Percentiles rank a stretch among this genome's conserved stretches.
Evolutionary conservation across 2,888 invertebrate genomes (phyloP).

Genomic region (Calameuta pallipes): DNA sequence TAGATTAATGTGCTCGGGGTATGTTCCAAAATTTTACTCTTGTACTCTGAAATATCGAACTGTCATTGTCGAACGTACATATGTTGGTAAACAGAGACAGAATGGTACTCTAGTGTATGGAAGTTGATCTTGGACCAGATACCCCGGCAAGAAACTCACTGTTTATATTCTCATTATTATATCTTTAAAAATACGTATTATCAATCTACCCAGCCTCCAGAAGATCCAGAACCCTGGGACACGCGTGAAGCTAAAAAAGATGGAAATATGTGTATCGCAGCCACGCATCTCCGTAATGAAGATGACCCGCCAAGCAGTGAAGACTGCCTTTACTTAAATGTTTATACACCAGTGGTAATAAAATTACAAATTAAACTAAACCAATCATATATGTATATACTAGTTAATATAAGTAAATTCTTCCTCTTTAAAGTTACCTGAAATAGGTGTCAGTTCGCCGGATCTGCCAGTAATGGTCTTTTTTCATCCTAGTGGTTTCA

Average conservation of each 20-base stretch:
- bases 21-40: no score
- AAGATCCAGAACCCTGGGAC: conserved; percentile 17
- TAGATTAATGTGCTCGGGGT: no score
- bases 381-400: background rate
- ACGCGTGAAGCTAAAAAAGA: conserved; percentile 14
- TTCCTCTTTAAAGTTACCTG: background rate
- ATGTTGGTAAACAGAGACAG: no score
- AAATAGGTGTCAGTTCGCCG: background rate
- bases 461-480: conserved; percentile 51
- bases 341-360: conserved; percentile 16
- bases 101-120: no score
- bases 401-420: background rate
- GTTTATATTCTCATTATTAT: background rate
- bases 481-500: conserved; percentile 50
- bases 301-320: conserved; percentile 12
- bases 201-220: conserved; percentile 10
- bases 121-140: no score
- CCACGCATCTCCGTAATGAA: background rate
- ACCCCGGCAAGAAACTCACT: no score
- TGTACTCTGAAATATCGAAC: no score
- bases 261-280: conserved; percentile 15
- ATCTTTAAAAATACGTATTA: background rate
- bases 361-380: background rate
- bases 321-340: conserved; percentile 19
- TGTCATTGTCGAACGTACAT: no score